Evolutionary conservation across 1,140 invertebrate genomes (phyloP), one percentile per base, ranked within the genome.

Genomic region (Drosophila nebulosa): DNA sequence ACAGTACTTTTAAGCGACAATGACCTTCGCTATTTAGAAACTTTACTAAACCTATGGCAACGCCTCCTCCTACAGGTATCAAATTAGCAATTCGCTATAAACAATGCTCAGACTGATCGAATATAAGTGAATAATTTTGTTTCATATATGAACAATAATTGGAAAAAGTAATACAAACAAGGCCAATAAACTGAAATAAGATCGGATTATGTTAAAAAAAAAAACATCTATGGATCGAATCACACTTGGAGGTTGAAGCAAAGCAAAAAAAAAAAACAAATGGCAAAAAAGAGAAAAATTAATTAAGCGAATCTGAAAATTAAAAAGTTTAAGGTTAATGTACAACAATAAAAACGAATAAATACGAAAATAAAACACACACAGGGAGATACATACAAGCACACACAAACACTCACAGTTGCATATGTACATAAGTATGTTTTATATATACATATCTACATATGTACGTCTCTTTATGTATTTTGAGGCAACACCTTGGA

Each of bases 281-380:
- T 30, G 18, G 18, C 39, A 51, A 57, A 30, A 16, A 22, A 62
- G 39, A 50, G 55, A 42, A 42, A 16, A 52, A 57, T 61, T 74
- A 74, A 74, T 74, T 74, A 46, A 64, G 71, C 71, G 59, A 67
- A 53, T 55, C 42, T 46, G 51, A 64, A 52, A 46, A 62, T 22
- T 30, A 61, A 72, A 79, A 67, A 84, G 79, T 68, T 83, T 79
- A 83, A 81, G 66, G 73, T 78, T 70, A 73, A 67, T 59, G 55
- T 51, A 27, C 36, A 63, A 59, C 39, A 46, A 62, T 70, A 67
- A 46, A 64, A 46, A 52, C 53, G 46, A 67, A 70, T 79, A 60
- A 79, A 84, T 74, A 77, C 77, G 69, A 84, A 84, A 85, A 84
- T 84, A 85, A 85, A 73, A 65, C 70, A 81, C 52, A 79, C 32